Base-by-base conservation (phyloP, 1,140 invertebrate genomes). In the Danaus melanippus region DNA sequence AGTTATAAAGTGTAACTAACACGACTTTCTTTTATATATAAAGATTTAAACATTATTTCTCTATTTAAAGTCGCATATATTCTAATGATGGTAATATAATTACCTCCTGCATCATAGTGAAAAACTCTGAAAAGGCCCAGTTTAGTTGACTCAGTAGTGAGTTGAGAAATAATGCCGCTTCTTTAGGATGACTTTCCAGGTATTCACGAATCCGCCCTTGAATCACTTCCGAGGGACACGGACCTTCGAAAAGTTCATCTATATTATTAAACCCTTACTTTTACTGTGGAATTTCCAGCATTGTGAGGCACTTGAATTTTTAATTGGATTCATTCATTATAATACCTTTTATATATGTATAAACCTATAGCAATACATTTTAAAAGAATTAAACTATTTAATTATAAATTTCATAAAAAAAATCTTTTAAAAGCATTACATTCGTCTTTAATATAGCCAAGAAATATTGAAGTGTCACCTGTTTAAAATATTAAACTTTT, bases 101-200 rank as follows among this genome's bases (percentile, higher is more conserved):
- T 66, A 95, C 94, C 89, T 96, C 94, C 82, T 96, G 94, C 58
- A 96, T 87, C 88, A 96, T 92, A 11, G 93, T 91, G 64, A 96
- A 94, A 61, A 96, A 96, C 67, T 96, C 94, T 0, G 95, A 96
- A 68, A 96, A 96, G 0, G 94, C 92, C 94, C 95, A 96, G 77
- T 96, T 96, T 0, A 96, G 79, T 63, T 96, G 94, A 76, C 93
- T 95, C 0, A 96, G 83, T 1, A 96, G 72, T 0, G 93, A 95
- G 74, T 96, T 95, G 1, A 96, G 79, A 70, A 94, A 95, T 2
- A 89, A 82, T 0, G 78, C 79, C 0, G 84, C 73, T 32, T 79
- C 70, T 7, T 73, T 73, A 0, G 75, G 79, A 47, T 86, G 73
- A 0, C 52, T 32, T 7, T 42, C n/a, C 9, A 86, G 57, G 49